Evolutionary conservation across 2,113 vertebrate species (phyloP).

Genomic region (Anoplopoma fimbria): DNA sequence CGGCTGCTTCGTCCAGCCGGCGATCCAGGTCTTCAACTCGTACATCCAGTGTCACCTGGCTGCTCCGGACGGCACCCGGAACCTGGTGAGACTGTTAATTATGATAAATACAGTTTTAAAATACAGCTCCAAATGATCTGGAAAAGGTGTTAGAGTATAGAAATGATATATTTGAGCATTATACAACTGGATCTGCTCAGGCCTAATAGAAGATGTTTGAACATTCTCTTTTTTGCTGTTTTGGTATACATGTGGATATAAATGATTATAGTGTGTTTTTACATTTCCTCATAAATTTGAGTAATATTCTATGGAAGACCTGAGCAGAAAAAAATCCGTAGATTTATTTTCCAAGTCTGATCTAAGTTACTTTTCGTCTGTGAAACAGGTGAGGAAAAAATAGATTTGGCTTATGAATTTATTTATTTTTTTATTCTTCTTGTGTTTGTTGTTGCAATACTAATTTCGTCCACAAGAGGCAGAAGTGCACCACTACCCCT

Average conservation of each 20-base stretch:
- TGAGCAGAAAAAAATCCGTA: too few species aligned
- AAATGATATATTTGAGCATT: background rate
- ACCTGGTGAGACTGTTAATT: constrained; percentile 89
- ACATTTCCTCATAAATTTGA: background rate
- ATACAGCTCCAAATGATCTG: too few species aligned
- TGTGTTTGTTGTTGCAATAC: too few species aligned
- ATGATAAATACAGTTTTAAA: background rate
- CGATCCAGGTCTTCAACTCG: constrained; percentile 98
- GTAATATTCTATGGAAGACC: too few species aligned
- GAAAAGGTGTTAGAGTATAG: too few species aligned
- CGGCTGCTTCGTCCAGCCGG: constrained; percentile 97
- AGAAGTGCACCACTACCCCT: too few species aligned
- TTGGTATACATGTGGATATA: background rate
- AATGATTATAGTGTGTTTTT: background rate
- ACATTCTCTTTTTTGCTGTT: background rate
- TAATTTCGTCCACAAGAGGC: too few species aligned
- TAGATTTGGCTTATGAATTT: too few species aligned
- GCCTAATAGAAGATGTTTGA: background rate
- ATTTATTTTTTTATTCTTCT: too few species aligned
- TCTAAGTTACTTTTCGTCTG: too few species aligned
- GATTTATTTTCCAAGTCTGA: too few species aligned
- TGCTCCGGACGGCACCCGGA: constrained; percentile 97
- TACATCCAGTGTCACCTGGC: constrained; percentile 99
- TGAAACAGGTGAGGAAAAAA: too few species aligned
- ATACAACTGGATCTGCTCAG: background rate